A percentile compares a stretch with the other conserved stretches of the same genome.
These are phyloP conservation scores for Discoglossus pictus DNA, from an alignment of 2,797 vertebrate species.

Conservation along the genomic window DNA sequence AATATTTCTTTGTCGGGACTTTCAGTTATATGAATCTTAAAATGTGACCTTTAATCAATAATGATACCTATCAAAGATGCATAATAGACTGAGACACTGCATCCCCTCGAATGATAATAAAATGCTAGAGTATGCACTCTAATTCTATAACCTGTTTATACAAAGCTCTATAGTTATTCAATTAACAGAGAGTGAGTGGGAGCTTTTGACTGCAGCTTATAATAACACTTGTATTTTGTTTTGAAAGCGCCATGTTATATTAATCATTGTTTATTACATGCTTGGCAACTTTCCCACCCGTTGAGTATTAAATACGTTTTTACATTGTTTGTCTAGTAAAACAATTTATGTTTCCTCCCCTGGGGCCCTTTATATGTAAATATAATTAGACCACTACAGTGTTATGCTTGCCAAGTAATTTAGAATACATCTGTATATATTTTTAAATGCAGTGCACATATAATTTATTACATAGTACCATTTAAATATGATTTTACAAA, in stretches of 20 bases:
- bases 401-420: constrained; percentile 2
- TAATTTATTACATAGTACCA: too few species aligned
- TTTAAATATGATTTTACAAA: too few species aligned
- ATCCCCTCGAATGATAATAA: too few species aligned
- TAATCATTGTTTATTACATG: constrained; percentile 44
- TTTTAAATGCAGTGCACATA: too few species aligned
- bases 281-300: constrained; percentile 22
- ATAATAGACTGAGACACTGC: too few species aligned
- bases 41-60: too few species aligned
- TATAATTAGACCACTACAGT: neutral
- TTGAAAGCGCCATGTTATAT: neutral
- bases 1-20: too few species aligned
- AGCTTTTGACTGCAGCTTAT: constrained; percentile 5
- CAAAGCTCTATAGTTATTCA: too few species aligned
- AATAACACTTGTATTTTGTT: neutral
- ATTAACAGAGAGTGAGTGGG: neutral
- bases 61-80: too few species aligned
- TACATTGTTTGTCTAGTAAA: constrained; percentile 23
- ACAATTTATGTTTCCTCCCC: constrained; percentile 46
- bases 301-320: constrained; percentile 23
- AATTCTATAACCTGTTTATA: too few species aligned
- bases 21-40: too few species aligned
- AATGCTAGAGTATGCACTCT: too few species aligned
- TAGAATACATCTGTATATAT: constrained; percentile 6
- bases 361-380: constrained; percentile 21